Base-by-base conservation (phyloP, 2,113 vertebrate species). In the Aplodontia rufa region DNA sequence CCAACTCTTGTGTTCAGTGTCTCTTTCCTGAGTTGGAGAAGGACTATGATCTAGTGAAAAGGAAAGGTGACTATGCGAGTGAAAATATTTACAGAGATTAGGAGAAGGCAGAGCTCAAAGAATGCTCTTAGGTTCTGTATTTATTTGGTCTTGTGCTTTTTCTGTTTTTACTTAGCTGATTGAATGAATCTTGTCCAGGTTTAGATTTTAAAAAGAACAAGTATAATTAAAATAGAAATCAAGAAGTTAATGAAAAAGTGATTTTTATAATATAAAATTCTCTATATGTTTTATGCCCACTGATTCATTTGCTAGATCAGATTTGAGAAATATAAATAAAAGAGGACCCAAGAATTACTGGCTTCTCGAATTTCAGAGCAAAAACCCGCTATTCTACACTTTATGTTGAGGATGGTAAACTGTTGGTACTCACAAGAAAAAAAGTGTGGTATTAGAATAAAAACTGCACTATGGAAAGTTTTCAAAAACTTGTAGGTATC, bases 281-380 rank as follows among this genome's bases (percentile, higher is more conserved):
- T 85, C 60, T 60, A 47, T 74, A 0, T 81, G 37, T 32, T 85
- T n/a, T 90, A 1, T 75, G 66, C 3, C n/a, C 3, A 79, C n/a
- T 82, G 42, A 79, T 78, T 90, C 8, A 74, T 74, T 82, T 55
- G 78, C 40, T 75, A 66, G 8, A 42, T 4, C 3, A 32, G 79
- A 81, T 86, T 86, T 95, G 49, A 71, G 20, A 87, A 91, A 84
- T 68, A 22, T 26, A 83, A 45, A 37, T 19, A 87, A 66, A 84
- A 53, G 37, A 89, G 11, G 17, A 49, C 7, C 22, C 42, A 68
- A 60, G 35, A 79, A 86, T 45, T 6, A 76, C 45, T 94, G 14
- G 24, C 32, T 78, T 74, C 40, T 40, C 60, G 22, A 47, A 72
- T 81, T 74, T 89, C 35, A 93, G 7, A 35, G 69, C 35, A 79